Conservation (phyloP, 2,888 invertebrate species). For the Acanthococcus lagerstroemiae region DNA sequence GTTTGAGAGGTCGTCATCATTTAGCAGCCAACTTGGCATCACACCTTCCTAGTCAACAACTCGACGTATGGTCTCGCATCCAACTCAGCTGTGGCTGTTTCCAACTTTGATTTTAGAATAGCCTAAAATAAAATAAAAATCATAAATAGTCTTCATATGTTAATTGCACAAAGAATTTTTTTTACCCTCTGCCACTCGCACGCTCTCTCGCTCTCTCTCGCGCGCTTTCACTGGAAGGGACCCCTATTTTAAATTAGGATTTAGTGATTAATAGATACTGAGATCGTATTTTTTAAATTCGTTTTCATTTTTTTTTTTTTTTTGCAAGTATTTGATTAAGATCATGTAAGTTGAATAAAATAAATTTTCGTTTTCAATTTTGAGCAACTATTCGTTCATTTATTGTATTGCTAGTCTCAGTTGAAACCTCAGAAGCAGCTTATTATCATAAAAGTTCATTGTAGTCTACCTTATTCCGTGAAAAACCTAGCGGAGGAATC, state of each 20-base stretch:
- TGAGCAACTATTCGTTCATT: neutral
- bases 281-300: no score
- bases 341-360: neutral
- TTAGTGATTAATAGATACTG: no score
- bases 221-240: no score
- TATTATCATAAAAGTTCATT: neutral
- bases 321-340: neutral
- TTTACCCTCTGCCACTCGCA: no score
- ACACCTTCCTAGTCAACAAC: neutral
- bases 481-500: no score
- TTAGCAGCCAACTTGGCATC: no score
- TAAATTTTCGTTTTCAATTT: neutral
- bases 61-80: neutral
- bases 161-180: no score
- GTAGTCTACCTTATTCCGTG: neutral
- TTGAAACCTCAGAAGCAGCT: neutral
- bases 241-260: no score
- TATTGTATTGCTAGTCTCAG: neutral
- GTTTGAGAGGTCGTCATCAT: no score
- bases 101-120: neutral
- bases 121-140: neutral
- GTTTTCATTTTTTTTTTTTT: neutral
- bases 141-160: neutral
- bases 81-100: neutral
- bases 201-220: no score